Conservation (phyloP, 2,797 vertebrate genomes). For the Rhincodon typus region DNA sequence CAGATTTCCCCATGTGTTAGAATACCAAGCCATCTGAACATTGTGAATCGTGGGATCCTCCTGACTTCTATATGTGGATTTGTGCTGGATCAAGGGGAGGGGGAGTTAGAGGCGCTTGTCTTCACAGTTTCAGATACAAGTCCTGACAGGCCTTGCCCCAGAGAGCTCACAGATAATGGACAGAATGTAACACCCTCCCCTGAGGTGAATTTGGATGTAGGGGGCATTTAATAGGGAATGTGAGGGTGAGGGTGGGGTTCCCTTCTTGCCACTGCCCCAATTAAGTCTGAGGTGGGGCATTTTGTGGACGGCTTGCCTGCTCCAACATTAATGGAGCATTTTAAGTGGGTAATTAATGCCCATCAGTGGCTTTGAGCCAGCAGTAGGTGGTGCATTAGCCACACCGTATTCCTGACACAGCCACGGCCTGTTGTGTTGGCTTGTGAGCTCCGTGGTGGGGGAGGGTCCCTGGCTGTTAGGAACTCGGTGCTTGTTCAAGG, state of each 20-base stretch:
- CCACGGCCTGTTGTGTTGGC: not conserved
- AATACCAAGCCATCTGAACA: no score
- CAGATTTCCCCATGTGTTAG: not conserved
- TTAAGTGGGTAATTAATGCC: not conserved
- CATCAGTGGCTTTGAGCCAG: not conserved
- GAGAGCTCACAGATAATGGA: not conserved
- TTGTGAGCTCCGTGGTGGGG: no score
- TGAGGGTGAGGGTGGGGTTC: no score
- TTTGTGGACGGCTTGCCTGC: not conserved
- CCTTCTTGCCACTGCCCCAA: no score
- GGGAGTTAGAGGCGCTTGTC: no score
- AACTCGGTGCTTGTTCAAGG: not conserved
- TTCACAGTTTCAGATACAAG: not conserved
- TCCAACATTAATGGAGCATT: not conserved
- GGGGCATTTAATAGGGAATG: not conserved
- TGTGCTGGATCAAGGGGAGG: not conserved
- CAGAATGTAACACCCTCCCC: not conserved
- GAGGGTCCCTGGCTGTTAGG: no score
- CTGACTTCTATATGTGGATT: not conserved
- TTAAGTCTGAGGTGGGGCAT: not conserved
- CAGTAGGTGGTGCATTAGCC: no score
- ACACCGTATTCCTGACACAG: not conserved
- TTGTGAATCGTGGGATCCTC: not conserved
- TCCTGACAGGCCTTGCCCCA: not conserved
- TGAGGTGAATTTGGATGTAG: not conserved